A percentile compares a stretch with the other conserved stretches of the same genome.
These are phyloP conservation scores for Syngnathus floridae DNA, from an alignment of 2,113 vertebrate genomes.

Conservation along the genomic window DNA sequence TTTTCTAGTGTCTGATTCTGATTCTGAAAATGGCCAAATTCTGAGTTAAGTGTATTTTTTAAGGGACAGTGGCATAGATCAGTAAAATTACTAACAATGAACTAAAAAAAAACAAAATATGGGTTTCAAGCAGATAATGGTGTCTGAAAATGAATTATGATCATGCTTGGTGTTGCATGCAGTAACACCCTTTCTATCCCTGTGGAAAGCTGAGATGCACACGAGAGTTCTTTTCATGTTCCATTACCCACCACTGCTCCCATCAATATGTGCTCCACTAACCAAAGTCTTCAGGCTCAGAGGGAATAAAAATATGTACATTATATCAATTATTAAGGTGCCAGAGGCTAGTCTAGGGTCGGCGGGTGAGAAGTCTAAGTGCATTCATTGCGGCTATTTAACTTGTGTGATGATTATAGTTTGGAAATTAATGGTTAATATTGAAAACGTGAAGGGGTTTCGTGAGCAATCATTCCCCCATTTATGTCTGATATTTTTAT, in stretches of 20 bases:
- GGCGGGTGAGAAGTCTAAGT: constrained; percentile 16
- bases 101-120: neutral
- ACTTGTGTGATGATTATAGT: constrained; percentile 17
- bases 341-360: constrained; percentile 24
- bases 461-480: neutral
- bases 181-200: constrained; percentile 40
- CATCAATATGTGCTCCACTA: constrained; percentile 48
- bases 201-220: constrained; percentile 37
- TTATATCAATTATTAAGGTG: constrained; percentile 60
- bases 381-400: constrained; percentile 32
- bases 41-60: neutral
- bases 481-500: neutral
- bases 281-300: constrained; percentile 38
- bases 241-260: constrained; percentile 53
- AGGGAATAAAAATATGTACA: constrained; percentile 52
- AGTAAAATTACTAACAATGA: neutral
- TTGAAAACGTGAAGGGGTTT: constrained; percentile 5
- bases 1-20: no score
- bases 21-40: neutral
- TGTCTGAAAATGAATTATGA: constrained; percentile 6
- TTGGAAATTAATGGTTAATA: constrained; percentile 2
- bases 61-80: neutral
- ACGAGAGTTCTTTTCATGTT: constrained; percentile 53
- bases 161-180: constrained; percentile 33
- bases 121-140: neutral